Evolutionary conservation across 2,113 vertebrate genomes (phyloP).

Genomic region (Xiphophorus couchianus): DNA sequence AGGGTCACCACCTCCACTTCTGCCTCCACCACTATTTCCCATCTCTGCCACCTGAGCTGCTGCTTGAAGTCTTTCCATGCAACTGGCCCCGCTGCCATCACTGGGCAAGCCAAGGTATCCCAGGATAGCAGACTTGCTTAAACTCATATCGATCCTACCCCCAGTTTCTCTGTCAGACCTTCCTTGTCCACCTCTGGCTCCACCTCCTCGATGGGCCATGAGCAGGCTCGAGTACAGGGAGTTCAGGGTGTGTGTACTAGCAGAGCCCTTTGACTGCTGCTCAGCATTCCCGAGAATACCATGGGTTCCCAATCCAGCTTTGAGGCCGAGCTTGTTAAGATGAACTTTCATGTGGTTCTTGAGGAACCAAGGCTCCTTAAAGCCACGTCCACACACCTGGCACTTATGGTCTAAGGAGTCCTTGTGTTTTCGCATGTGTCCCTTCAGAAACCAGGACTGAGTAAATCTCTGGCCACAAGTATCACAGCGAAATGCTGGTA

Average conservation of each 20-base stretch:
- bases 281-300: constrained; percentile 51
- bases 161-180: constrained; percentile 55
- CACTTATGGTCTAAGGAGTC: constrained; percentile 93
- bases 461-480: constrained; percentile 92
- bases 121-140: constrained; percentile 82
- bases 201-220: constrained; percentile 77
- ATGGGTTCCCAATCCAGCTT: constrained; percentile 69
- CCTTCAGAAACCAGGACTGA: constrained; percentile 94
- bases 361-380: constrained; percentile 95
- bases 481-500: constrained; percentile 88
- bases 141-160: constrained; percentile 55
- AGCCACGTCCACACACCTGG: constrained; percentile 91
- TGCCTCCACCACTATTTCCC: constrained; percentile 67
- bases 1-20: constrained; percentile 48
- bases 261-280: constrained; percentile 66
- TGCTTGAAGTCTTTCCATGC: constrained; percentile 86
- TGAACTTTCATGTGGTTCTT: constrained; percentile 98
- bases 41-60: constrained; percentile 84
- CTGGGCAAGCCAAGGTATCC: constrained; percentile 85
- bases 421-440: constrained; percentile 96
- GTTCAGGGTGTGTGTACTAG: constrained; percentile 81
- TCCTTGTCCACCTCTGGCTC: constrained; percentile 58
- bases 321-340: constrained; percentile 89
- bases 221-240: constrained; percentile 88
- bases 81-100: constrained; percentile 84